Evolutionary conservation across 2,113 vertebrate species (phyloP).

Genomic region (Pogonocichla stellata): DNA sequence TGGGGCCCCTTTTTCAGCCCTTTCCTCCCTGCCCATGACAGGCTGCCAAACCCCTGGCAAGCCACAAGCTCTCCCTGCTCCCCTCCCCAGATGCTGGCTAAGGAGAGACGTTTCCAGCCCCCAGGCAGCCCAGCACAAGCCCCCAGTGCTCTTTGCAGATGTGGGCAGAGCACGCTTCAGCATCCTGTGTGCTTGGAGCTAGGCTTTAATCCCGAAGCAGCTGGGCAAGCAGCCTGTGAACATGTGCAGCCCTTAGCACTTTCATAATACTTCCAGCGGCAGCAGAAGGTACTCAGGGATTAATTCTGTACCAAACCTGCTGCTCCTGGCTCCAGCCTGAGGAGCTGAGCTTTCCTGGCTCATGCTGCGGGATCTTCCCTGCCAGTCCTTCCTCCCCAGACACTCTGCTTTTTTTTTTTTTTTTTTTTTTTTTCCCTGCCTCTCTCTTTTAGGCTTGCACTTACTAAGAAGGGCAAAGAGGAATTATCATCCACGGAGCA

Average conservation of each 20-base stretch:
- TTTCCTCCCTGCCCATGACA: fast-evolving
- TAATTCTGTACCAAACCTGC: conserved; percentile 14
- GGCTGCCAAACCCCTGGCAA: neutral
- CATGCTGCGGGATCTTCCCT: neutral
- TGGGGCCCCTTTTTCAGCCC: neutral
- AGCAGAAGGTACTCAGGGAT: conserved; percentile 18
- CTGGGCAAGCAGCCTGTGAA: conserved; percentile 24
- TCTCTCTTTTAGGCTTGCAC: neutral
- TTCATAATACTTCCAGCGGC: neutral
- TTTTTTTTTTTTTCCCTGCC: neutral
- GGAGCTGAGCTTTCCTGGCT: neutral
- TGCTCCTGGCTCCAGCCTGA: conserved; percentile 17
- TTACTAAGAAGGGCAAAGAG: neutral
- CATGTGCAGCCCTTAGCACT: conserved; percentile 18
- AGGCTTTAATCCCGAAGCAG: neutral
- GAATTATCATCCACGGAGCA: neutral
- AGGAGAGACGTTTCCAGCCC: neutral
- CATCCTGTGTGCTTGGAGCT: neutral
- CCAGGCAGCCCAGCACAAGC: neutral
- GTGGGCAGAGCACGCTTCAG: fast-evolving
- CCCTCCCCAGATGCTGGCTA: neutral
- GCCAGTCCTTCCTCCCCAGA: neutral
- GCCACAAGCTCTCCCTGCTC: neutral
- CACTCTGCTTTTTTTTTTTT: neutral
- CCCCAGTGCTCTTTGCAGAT: neutral